These are phyloP conservation scores for Pollenia labialis DNA, from an alignment of 2,888 invertebrate species.

Conservation along the genomic window DNA sequence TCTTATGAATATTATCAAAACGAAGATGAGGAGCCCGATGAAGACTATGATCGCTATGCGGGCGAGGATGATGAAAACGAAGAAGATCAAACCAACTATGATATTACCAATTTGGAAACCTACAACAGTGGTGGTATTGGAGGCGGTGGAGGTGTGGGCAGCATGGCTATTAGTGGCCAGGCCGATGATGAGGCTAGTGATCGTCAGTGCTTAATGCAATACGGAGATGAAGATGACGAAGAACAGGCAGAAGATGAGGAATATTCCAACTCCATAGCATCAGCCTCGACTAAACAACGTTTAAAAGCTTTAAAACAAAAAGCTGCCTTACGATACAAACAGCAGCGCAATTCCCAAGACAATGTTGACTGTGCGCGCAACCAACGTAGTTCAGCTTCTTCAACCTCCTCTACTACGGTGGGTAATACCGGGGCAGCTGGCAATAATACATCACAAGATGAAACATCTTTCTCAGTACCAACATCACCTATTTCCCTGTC, in stretches of 20 bases:
- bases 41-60: conserved; percentile 78
- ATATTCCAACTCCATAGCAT: conserved; percentile 80
- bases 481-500: conserved; percentile 85
- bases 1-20: conserved; percentile 79
- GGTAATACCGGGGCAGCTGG: conserved; percentile 78
- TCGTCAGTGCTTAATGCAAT: conserved; percentile 78
- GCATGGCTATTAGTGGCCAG: conserved; percentile 68
- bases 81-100: conserved; percentile 82
- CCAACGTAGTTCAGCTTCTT: conserved; percentile 76
- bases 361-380: conserved; percentile 77
- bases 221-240: conserved; percentile 76
- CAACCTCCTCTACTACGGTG: conserved; percentile 84
- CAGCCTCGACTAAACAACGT: conserved; percentile 79
- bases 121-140: conserved; percentile 79
- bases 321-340: conserved; percentile 72
- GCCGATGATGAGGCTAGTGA: conserved; percentile 79
- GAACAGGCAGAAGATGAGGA: conserved; percentile 79
- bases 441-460: conserved; percentile 81
- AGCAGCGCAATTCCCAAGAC: conserved; percentile 73
- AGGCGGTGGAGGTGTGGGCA: conserved; percentile 51
- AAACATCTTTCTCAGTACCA: conserved; percentile 84
- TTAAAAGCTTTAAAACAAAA: conserved; percentile 80
- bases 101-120: conserved; percentile 82
- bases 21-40: conserved; percentile 74
- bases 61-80: conserved; percentile 79